phyloP scores from a whole-genome alignment of 2,888 invertebrate genomes.

The Microchrysa polita region DNA sequence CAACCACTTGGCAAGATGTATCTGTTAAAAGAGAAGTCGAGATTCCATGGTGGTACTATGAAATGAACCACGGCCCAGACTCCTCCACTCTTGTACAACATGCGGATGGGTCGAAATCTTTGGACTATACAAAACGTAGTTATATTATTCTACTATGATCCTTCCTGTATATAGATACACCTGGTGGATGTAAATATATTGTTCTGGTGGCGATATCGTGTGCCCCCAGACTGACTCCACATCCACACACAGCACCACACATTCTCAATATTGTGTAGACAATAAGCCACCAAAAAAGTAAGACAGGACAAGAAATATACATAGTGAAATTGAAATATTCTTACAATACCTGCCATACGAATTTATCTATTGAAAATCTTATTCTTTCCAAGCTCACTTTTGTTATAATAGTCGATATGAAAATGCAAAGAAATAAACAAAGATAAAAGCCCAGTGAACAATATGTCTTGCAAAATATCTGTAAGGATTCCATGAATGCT shows the following conservation, averaged over 20 bases:
- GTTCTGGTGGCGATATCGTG: background rate
- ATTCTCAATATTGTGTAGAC: background rate
- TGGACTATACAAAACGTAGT: background rate
- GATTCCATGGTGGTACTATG: background rate
- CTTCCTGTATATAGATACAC: too few relatives aligned
- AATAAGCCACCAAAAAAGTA: conserved; percentile 26
- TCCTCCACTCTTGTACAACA: conserved; percentile 12
- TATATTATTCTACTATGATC: too few relatives aligned
- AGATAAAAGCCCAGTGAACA: background rate
- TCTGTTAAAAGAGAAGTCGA: background rate
- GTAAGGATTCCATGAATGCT: background rate
- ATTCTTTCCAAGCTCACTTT: conserved; percentile 30
- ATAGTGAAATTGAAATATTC: conserved; percentile 35
- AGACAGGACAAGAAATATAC: conserved; percentile 34
- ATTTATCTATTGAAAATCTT: conserved; percentile 39
- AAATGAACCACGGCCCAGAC: background rate
- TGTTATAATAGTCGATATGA: conserved; percentile 5
- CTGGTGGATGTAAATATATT: background rate
- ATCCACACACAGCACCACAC: too few relatives aligned
- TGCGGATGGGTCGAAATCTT: conserved; percentile 28
- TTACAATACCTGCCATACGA: conserved; percentile 34
- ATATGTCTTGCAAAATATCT: background rate
- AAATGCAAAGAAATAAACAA: background rate
- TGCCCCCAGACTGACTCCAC: background rate
- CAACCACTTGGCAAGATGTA: background rate